Percentiles rank a stretch among this genome's conserved stretches.
phyloP scores from a whole-genome alignment of 2,888 invertebrate species.

The Drosophila parthenogenetica region DNA sequence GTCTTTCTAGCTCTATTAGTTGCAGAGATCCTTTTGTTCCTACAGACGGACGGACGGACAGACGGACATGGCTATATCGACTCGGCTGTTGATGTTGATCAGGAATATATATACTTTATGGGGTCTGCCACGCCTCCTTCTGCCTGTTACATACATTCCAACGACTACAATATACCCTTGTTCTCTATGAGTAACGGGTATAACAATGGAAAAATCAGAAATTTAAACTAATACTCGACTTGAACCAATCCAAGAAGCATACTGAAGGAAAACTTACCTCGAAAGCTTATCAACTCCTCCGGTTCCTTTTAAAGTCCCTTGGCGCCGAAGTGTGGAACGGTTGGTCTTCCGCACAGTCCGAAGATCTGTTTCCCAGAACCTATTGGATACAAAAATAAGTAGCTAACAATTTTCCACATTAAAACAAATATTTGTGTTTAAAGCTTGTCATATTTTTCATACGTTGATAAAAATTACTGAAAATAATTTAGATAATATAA shows the following conservation, averaged over 20 bases:
- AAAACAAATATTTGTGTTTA: background rate
- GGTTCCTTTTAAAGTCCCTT: conserved; percentile 50
- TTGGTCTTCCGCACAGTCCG: conserved; percentile 90
- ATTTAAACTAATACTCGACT: conserved; percentile 40
- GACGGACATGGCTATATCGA: too few species aligned
- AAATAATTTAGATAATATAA: background rate
- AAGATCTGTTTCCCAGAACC: conserved; percentile 93
- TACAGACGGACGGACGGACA: too few species aligned
- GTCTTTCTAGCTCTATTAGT: too few species aligned
- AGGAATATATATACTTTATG: too few species aligned
- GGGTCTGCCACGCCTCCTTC: too few species aligned
- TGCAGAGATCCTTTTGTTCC: too few species aligned
- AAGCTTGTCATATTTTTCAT: background rate
- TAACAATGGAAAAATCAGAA: conserved; percentile 66
- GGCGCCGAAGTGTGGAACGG: conserved; percentile 86
- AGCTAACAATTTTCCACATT: background rate
- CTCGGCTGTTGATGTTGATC: too few species aligned
- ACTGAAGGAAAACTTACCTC: conserved; percentile 50
- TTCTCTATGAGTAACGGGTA: too few species aligned
- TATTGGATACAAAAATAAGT: conserved; percentile 32
- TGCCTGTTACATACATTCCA: too few species aligned
- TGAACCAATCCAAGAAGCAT: conserved; percentile 3
- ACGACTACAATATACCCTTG: too few species aligned
- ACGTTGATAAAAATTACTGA: too few species aligned
- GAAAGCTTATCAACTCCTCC: conserved; percentile 57